Base-by-base conservation (phyloP, 2,797 vertebrate species). In the Bucorvus abyssinicus region DNA sequence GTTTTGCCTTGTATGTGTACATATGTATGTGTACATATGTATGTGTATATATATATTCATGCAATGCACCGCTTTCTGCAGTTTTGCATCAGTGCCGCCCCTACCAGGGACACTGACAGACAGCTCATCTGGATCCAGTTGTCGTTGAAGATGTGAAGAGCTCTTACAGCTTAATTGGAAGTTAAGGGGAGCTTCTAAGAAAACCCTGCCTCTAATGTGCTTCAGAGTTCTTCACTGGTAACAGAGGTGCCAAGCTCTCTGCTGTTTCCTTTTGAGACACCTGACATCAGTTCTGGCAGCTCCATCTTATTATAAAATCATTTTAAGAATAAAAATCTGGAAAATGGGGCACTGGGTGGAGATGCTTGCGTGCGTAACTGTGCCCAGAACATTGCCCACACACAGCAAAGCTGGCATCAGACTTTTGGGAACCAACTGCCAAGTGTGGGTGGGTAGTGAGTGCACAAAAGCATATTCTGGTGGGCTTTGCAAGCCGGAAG, bases 291-390 rank as follows among this genome's bases (percentile, higher is more conserved):
- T 34, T 75, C 78, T 95, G 75, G 75, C 76, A 93, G 77, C 42
- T 77, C 47, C 55, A 65, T 65, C 64, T 75, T 65, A 70, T 65
- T 56, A 92, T 61, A 78, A 90, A 92, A 83, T 38, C 20, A 65
- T 59, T 87, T 85, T 30, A 59, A 85, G 68, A 75, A 92, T 53
- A 90, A 92, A 74, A 76, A 30, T 34, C 75, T 75, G 1, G 69
- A 85, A 93, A 96, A 71, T 7, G 13, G 88, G 88, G 92, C 95
- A 96, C 71, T 87, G 87, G 86, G 74, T 95, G 64, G 95, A 89
- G 45, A 61, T 81, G 38, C 80, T 61, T 52, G 17, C 36, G 34
- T 68, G 73, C 0, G 0, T 82, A 87, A 77, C 65, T 30, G 36
- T 42, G 85, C 88, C 85, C 79, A 81, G 73, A 69, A 73, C 0